Percentiles rank a stretch among this genome's conserved stretches.
Conservation (phyloP, 2,888 invertebrate species). For the Notodonta dromedarius region DNA sequence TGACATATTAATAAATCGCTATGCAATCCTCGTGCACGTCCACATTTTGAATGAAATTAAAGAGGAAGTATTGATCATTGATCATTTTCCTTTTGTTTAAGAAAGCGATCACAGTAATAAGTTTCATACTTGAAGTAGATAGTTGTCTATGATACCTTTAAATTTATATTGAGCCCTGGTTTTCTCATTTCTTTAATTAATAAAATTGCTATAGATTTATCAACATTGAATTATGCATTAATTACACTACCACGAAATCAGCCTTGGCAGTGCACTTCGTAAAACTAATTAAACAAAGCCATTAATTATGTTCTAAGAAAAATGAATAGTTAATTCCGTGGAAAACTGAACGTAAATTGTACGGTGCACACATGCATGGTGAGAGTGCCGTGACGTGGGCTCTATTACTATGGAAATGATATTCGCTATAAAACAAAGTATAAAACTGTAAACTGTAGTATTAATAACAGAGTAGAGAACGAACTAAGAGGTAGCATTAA, state of each 20-base stretch:
- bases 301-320: constrained; percentile 49
- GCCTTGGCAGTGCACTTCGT: constrained; percentile 56
- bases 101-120: too few relatives aligned
- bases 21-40: too few relatives aligned
- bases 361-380: constrained; percentile 57
- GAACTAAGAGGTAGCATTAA: constrained; percentile 45
- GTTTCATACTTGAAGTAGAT: too few relatives aligned
- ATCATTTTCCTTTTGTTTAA: too few relatives aligned
- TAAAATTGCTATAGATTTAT: not conserved
- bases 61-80: too few relatives aligned
- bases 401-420: constrained; percentile 40
- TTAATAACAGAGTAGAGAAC: constrained; percentile 52
- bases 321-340: constrained; percentile 52
- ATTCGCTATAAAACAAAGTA: constrained; percentile 30
- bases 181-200: too few relatives aligned
- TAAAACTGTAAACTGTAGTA: constrained; percentile 43
- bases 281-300: constrained; percentile 29
- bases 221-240: not conserved
- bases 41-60: too few relatives aligned
- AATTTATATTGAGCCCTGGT: too few relatives aligned
- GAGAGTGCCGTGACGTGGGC: constrained; percentile 46
- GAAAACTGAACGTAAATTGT: constrained; percentile 40
- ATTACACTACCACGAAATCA: constrained; percentile 28
- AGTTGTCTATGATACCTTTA: too few relatives aligned
- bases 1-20: too few relatives aligned